Evolutionary conservation across 1,140 invertebrate genomes (phyloP).

Genomic region (Drosophila aff.): DNA sequence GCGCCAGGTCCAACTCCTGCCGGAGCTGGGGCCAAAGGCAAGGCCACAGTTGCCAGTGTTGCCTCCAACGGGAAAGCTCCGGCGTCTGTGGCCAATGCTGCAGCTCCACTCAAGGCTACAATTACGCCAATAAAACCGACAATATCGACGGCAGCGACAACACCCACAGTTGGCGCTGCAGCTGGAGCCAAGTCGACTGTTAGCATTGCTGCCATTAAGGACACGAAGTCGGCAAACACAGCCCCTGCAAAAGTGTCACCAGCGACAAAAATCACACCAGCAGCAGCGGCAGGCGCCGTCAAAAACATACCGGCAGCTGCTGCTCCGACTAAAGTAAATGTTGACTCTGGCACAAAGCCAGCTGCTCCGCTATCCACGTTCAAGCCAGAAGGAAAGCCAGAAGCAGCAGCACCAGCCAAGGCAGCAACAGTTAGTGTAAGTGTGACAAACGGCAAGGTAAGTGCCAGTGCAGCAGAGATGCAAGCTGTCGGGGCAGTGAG

Average conservation of each 20-base stretch:
- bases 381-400: background rate
- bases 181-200: conserved; percentile 7
- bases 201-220: conserved; percentile 15
- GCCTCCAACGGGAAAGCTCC: background rate
- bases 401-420: background rate
- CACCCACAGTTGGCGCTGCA: conserved; percentile 6
- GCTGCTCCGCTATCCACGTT: conserved; percentile 6
- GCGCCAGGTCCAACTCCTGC: conserved; percentile 22
- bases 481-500: background rate
- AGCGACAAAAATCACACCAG: conserved; percentile 23
- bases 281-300: conserved; percentile 16
- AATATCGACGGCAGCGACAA: conserved; percentile 10
- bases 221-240: conserved; percentile 10
- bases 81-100: conserved; percentile 1
- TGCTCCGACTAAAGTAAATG: conserved; percentile 35
- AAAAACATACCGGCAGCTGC: conserved; percentile 11
- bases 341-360: conserved; percentile 36
- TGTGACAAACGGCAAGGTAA: conserved; percentile 23
- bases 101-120: conserved; percentile 5
- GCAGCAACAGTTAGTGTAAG: conserved; percentile 9
- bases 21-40: conserved; percentile 7
- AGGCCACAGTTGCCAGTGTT: background rate
- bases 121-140: conserved; percentile 23
- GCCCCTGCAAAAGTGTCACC: background rate
- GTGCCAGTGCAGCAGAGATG: conserved; percentile 1